Conservation (phyloP, 2,888 invertebrate species). For the Pseudococcus jackbeardsleyi region DNA sequence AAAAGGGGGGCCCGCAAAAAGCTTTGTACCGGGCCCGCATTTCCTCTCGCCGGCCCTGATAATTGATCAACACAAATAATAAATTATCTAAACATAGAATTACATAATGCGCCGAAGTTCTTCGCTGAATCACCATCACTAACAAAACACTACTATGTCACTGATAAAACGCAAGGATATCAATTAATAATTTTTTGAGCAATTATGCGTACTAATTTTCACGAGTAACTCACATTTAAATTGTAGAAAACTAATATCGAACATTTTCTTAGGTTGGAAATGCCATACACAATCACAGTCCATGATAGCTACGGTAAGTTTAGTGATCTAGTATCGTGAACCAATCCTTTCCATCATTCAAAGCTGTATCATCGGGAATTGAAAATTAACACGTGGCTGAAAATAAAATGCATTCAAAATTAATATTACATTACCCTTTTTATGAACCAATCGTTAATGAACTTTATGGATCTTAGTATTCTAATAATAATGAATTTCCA, state of each 20-base stretch:
- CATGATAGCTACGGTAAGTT: conserved; percentile 28
- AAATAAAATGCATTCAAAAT: background rate
- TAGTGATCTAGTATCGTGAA: background rate
- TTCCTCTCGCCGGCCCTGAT: too few relatives aligned
- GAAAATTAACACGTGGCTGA: background rate
- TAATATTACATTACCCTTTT: too few relatives aligned
- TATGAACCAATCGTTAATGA: background rate
- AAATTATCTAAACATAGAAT: background rate
- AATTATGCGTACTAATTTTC: background rate
- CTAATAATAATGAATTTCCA: background rate
- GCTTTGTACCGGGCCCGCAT: too few relatives aligned
- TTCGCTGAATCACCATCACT: background rate
- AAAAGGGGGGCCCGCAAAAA: too few relatives aligned
- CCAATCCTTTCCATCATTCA: background rate
- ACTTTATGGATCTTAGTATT: background rate
- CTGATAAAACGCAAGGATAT: background rate
- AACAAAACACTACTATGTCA: background rate
- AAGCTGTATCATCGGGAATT: background rate
- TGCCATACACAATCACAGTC: conserved; percentile 16
- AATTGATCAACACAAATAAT: background rate
- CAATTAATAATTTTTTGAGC: background rate
- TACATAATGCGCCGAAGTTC: background rate
- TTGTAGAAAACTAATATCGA: conserved; percentile 12
- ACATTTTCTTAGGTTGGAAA: conserved; percentile 46
- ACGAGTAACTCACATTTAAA: conserved; percentile 2